These are phyloP conservation scores for Craniophora ligustri DNA, from an alignment of 2,888 invertebrate species.

Conservation along the genomic window DNA sequence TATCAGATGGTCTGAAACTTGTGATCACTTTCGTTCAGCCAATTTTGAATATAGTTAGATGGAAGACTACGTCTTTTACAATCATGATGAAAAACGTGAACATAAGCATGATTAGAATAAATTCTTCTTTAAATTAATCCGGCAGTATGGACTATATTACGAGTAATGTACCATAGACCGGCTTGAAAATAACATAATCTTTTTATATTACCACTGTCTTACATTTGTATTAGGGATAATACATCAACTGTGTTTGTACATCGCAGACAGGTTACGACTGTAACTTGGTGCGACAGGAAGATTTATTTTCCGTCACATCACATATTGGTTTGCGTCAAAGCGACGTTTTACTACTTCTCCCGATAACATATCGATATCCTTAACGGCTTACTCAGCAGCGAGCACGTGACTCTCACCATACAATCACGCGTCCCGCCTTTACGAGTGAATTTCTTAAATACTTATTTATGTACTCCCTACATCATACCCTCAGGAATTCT, in stretches of 20 bases:
- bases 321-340: slow-evolving; percentile 47
- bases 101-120: background rate
- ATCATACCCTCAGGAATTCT: slow-evolving; percentile 31
- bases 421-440: slow-evolving; percentile 28
- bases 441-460: slow-evolving; percentile 36
- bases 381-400: slow-evolving; percentile 54
- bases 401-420: slow-evolving; percentile 5
- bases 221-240: background rate
- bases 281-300: slow-evolving; percentile 24
- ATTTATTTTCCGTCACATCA: slow-evolving; percentile 61
- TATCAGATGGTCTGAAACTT: background rate
- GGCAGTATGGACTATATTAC: slow-evolving; percentile 11
- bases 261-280: slow-evolving; percentile 17
- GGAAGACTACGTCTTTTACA: too few species aligned
- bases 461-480: slow-evolving; percentile 42
- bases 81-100: too few species aligned
- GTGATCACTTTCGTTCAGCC: slow-evolving; percentile 4
- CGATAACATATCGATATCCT: slow-evolving; percentile 65
- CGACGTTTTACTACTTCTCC: slow-evolving; percentile 63
- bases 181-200: background rate
- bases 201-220: background rate
- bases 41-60: too few species aligned
- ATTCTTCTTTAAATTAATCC: slow-evolving; percentile 11
- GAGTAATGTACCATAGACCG: slow-evolving; percentile 1
- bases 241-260: background rate